Base-by-base conservation (phyloP, 35 echinoderm and acorn worm genomes). In the Antedon bifida region DNA sequence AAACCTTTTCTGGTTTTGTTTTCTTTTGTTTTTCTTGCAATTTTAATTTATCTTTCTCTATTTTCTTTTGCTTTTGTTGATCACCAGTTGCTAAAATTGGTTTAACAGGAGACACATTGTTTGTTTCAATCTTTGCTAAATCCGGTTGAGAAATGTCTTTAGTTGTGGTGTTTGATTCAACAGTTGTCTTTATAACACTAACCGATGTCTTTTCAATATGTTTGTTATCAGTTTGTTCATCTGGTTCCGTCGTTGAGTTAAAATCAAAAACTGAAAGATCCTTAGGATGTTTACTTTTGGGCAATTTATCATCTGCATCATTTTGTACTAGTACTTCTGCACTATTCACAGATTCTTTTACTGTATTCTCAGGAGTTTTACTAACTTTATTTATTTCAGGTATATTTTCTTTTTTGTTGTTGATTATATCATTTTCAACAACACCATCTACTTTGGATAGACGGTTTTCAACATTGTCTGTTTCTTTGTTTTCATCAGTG, bases 241-340 rank as follows among this genome's bases (percentile, higher is more conserved):
- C 89, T 78, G 81, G 38, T 36, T 94, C 92, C 30, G 77, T 64
- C 26, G 83, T 84, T 28, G 89, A 87, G 75, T 96, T 91, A 74
- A 96, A 96, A 80, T 96, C 93, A 91, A 96, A 96, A 2, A 96
- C 90, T 36, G 93, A 96, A 34, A 96, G 56, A 39, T 96, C 93
- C 30, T 91, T 91, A 56, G 84, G 64, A 44, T 84, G 74, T 34
- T 81, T 73, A 9, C 33, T 44, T 21, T 26, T 45, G 23, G 74
- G 34, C 21, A 64, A 34, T 8, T 30, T 74, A 26, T 35, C 19
- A 13, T 82, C 55, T 23, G 84, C 81, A 76, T 88, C 85, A 76
- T 35, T 42, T n/a, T 87, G 81, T 21, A 82, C 88, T 39, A 81
- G 85, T 16, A 74, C 29, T 36, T 75, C 77, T 36, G 35, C 32